Percentiles rank a stretch among this genome's conserved stretches.
Conservation (phyloP, 2,888 invertebrate genomes). For the Melangyna quadrimaculata region DNA sequence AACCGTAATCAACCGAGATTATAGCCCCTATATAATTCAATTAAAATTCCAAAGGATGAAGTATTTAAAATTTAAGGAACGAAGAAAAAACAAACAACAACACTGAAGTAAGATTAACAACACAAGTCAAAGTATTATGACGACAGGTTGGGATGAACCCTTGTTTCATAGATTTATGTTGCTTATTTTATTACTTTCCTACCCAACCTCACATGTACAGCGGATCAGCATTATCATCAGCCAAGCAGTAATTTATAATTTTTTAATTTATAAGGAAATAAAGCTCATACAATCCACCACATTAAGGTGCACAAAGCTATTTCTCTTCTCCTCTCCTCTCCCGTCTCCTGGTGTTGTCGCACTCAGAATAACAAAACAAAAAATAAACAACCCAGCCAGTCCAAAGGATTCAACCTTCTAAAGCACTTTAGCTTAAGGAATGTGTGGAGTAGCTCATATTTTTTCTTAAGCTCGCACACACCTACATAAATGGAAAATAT, state of each 20-base stretch:
- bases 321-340: neutral
- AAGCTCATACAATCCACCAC: neutral
- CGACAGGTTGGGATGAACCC: neutral
- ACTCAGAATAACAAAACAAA: neutral
- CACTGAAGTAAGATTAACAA: neutral
- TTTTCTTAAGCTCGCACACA: neutral
- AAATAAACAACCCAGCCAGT: neutral
- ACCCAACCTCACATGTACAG: neutral
- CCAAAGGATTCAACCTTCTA: neutral
- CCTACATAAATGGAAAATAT: neutral
- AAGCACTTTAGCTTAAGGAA: neutral
- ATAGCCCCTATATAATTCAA: neutral
- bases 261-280: neutral
- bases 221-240: neutral
- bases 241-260: slow-evolving; percentile 6
- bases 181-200: neutral
- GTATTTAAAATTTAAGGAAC: neutral
- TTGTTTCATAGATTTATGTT: neutral
- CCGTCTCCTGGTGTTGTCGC: neutral
- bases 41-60: neutral
- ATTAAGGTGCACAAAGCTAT: neutral
- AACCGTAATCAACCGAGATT: neutral
- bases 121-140: neutral
- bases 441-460: neutral
- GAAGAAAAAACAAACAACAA: neutral